Conservation (phyloP, 1,140 invertebrate species). For the Pogonognathellus flavescens region DNA sequence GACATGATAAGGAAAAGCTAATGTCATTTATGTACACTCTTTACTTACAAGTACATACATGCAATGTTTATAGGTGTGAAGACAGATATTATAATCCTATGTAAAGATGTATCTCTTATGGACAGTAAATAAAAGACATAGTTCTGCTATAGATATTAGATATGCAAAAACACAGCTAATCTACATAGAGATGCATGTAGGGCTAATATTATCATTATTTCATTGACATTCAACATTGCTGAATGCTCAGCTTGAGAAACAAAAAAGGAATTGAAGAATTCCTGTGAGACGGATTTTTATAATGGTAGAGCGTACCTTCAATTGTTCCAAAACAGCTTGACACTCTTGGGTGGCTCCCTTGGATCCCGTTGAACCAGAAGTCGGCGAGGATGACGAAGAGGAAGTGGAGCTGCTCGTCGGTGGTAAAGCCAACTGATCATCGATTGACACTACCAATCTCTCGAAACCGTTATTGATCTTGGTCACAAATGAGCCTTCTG, state of each 20-base stretch:
- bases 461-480: constrained; percentile 65
- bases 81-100: too few species aligned
- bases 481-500: constrained; percentile 62
- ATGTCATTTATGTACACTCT: too few species aligned
- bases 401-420: constrained; percentile 48
- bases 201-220: too few species aligned
- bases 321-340: constrained; percentile 66
- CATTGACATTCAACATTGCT: neutral
- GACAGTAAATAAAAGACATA: too few species aligned
- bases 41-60: too few species aligned
- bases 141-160: too few species aligned
- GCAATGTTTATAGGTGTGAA: too few species aligned
- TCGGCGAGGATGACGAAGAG: constrained; percentile 48
- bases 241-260: neutral
- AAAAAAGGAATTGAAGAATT: constrained; percentile 6
- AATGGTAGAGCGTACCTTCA: constrained; percentile 60
- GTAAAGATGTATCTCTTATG: too few species aligned
- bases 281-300: neutral
- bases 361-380: constrained; percentile 35
- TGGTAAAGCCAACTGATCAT: constrained; percentile 62
- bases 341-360: constrained; percentile 65
- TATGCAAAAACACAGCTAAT: too few species aligned
- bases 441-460: constrained; percentile 65
- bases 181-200: too few species aligned
- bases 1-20: too few species aligned